phyloP scores from a whole-genome alignment of 2,797 vertebrate species.

The Anguilla anguilla region DNA sequence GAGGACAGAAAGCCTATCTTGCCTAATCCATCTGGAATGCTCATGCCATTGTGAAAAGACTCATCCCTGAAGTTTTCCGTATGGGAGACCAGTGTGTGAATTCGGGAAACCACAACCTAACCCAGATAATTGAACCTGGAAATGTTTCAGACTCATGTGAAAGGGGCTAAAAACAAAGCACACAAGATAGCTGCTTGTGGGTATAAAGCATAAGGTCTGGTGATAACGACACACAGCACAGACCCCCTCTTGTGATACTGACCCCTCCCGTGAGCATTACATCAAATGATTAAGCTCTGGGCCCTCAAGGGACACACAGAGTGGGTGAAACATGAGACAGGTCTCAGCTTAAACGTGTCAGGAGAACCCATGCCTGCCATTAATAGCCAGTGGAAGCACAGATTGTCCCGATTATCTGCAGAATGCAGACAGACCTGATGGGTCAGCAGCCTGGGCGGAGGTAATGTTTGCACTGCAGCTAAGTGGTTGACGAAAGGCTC shows the following conservation, averaged over 20 bases:
- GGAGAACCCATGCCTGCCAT: slow-evolving; percentile 4
- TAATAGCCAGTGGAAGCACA: background rate
- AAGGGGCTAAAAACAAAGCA: background rate
- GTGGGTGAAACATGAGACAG: background rate
- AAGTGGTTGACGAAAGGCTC: background rate
- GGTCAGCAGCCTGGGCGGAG: background rate
- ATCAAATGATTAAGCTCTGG: background rate
- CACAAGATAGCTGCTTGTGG: background rate
- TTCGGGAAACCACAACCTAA: too few species aligned
- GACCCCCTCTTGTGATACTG: background rate
- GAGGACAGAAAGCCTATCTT: too few species aligned
- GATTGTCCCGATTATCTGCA: background rate
- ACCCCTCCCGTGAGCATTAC: background rate
- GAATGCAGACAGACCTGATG: slow-evolving; percentile 1
- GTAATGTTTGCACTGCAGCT: background rate
- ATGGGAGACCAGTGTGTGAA: too few species aligned
- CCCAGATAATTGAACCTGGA: too few species aligned
- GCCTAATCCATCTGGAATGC: too few species aligned
- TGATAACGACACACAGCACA: background rate
- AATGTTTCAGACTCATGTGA: too few species aligned
- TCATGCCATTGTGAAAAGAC: too few species aligned
- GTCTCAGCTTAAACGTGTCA: background rate
- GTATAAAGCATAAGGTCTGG: background rate
- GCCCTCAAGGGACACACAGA: background rate
- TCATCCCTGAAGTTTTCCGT: too few species aligned